Base-by-base conservation (phyloP, 1,140 invertebrate species). In the Acromyrmex charruanus region DNA sequence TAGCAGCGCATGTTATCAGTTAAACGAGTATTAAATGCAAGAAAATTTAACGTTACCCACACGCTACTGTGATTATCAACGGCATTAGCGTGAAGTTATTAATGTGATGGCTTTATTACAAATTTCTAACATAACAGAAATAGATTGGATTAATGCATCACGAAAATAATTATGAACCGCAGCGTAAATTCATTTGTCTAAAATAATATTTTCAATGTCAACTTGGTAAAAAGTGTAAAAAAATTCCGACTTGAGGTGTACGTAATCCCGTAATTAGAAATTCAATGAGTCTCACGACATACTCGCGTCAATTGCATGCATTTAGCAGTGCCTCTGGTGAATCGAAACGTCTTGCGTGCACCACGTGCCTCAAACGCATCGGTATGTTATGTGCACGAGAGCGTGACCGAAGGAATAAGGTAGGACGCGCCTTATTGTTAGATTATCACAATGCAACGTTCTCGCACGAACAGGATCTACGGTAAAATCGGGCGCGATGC, bases 321-420 rank as follows among this genome's bases (percentile, higher is more conserved):
- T 55, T 80, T 44, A 28, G 21, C 10, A n/a, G 55, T 49, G n/a
- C 31, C 28, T 65, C 61, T 51, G 53, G 61, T 71, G 80, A 88
- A 72, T 81, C 69, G 80, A 87, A 72, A 87, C 79, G 77, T 87
- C 81, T 87, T 87, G 80, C 58, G 53, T 66, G 74, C 77, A 72
- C 85, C 84, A 90, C 87, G 87, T 88, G 87, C 84, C 66, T 28
- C 44, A 28, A 59, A 71, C 44, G 88, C 65, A 39, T 53, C 59
- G 86, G 81, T 31, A 74, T 88, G 71, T 71, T 51, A 69, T 53
- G 82, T 53, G 87, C 87, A 87, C 89, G 72, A 86, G 85, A 88
- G 77, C 88, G 88, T 90, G 89, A 91, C 90, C 72, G 84, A 58
- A 49, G 39, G 68, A 66, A 82, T 85, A 59, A 59, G 81, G 68